A percentile compares a stretch with the other conserved stretches of the same genome.
Evolutionary conservation across 2,113 vertebrate species (phyloP).

Genomic region (human (Homo sapiens)): GRCh38 chr13:46682501-46683000

Average conservation of each 20-base stretch:
- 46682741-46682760: background rate
- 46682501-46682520: background rate
- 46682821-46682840: rapidly evolving
- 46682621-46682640: background rate
- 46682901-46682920: too few species aligned
- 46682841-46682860: background rate
- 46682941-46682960: background rate
- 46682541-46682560: background rate
- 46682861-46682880: background rate
- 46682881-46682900: background rate
- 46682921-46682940: background rate
- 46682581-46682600: background rate
- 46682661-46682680: background rate
- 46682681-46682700: background rate
- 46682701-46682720: background rate
- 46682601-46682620: background rate
- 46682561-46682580: background rate
- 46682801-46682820: background rate
- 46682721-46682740: background rate
- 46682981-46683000: background rate
- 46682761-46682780: rapidly evolving
- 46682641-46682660: background rate
- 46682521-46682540: background rate
- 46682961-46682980: background rate
- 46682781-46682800: background rate